A percentile compares a stretch with the other conserved stretches of the same genome.
These are phyloP conservation scores for Uria lomvia DNA, from an alignment of 2,113 vertebrate genomes.

Conservation along the genomic window DNA sequence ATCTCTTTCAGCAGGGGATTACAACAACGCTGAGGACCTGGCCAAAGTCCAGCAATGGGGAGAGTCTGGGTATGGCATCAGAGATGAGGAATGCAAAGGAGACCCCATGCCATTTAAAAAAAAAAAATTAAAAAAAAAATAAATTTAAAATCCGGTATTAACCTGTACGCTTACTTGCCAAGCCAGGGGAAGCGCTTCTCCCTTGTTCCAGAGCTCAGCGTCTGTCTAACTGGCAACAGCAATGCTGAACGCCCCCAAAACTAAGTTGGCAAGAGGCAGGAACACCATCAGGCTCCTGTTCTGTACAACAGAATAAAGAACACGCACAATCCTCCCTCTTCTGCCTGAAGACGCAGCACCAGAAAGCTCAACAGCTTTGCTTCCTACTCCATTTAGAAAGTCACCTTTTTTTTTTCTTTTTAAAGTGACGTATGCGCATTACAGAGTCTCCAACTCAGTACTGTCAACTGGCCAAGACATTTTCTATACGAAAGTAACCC, in stretches of 20 bases:
- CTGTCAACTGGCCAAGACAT: neutral
- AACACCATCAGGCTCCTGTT: neutral
- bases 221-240: neutral
- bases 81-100: conserved; percentile 47
- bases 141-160: neutral
- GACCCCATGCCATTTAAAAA: conserved; percentile 36
- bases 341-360: neutral
- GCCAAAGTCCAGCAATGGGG: conserved; percentile 25
- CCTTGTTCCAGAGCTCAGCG: neutral
- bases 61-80: conserved; percentile 48
- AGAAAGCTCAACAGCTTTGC: neutral
- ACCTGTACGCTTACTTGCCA: neutral
- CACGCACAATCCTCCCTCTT: neutral
- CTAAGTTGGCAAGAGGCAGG: neutral
- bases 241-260: neutral
- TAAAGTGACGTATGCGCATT: neutral
- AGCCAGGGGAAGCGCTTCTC: neutral
- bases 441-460: neutral
- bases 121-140: neutral
- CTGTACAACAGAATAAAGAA: neutral
- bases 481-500: neutral
- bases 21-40: conserved; percentile 41
- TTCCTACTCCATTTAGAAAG: neutral
- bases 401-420: neutral
- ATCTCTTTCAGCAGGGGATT: conserved; percentile 70